phyloP scores from a whole-genome alignment of 1,140 invertebrate genomes.

The Papilio polytes region DNA sequence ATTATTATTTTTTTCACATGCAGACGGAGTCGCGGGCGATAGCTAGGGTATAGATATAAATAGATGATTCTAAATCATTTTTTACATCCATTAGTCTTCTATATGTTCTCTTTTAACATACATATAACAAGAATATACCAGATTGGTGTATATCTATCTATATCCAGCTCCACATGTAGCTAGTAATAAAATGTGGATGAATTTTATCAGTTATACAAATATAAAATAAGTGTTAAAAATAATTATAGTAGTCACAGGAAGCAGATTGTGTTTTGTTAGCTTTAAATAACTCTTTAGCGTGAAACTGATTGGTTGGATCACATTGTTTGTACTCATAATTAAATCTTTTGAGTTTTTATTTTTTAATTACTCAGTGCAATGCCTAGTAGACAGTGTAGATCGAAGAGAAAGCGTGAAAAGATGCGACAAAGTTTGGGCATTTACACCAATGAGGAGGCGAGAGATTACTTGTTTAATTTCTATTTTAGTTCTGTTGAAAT shows the following conservation, averaged over 20 bases:
- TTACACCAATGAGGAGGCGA: neutral
- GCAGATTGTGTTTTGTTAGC: neutral
- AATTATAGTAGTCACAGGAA: neutral
- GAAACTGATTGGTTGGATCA: neutral
- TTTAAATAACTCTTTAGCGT: slow-evolving; percentile 4
- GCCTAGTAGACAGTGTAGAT: slow-evolving; percentile 8
- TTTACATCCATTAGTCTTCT: no score
- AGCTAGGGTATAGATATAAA: no score
- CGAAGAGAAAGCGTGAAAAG: neutral
- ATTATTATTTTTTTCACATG: no score
- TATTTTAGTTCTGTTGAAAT: neutral
- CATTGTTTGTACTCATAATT: neutral
- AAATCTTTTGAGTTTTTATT: neutral
- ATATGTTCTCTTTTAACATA: neutral
- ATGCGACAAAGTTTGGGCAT: neutral
- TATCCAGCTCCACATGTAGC: neutral
- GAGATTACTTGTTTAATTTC: neutral
- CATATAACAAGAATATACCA: neutral
- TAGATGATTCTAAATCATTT: no score
- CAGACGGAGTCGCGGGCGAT: no score
- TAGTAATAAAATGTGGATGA: neutral
- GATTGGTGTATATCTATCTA: neutral
- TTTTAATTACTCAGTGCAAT: neutral
- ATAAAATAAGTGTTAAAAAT: no score
- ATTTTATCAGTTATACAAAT: neutral